Base-by-base conservation (phyloP, 2,113 vertebrate species). In the Leucopternis melanops region DNA sequence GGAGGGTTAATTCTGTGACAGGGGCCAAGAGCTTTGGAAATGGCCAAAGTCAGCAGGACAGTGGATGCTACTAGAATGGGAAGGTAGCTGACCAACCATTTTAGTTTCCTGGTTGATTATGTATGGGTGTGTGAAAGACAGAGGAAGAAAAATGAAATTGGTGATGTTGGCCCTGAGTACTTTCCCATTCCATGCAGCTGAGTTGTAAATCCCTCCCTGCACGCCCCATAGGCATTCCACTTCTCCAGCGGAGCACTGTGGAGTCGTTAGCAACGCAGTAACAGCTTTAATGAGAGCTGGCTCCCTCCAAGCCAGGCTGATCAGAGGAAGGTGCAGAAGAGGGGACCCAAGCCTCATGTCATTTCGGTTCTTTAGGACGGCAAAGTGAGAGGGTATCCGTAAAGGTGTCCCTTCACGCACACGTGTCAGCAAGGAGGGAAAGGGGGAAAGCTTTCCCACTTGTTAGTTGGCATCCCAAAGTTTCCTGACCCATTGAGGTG, bases 321-420 rank as follows among this genome's bases (percentile, higher is more conserved):
- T 34, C 70, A 0, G 1, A 36, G 54, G 75, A 49, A 49, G 20
- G 20, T 14, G 70, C 31, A 32, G 29, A 34, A 31, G 14, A 58
- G 12, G 49, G 42, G 34, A 29, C 34, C 38, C 16, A 22, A 13
- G 2, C 3, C 10, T 40, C 15, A 0, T 1, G 0, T 26, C 20
- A 2, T 27, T 58, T 32, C 1, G 1, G 2, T 72, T 88, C 54
- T n/a, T 13, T 45, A 38, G 44, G 79, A 13, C 9, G 47, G 32
- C 42, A 52, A 27, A 85, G 27, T 6, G 8, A 34, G 42, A 57
- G 17, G 11, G 22, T 34, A 26, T 42, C 81, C 0, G 0, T 8
- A 7, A 42, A 49, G 12, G 4, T 38, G 3, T 66, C 47, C 8
- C 32, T 49, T 34, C 45, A 5, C 15, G 3, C 9, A 8, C 26